A percentile compares a stretch with the other conserved stretches of the same genome.
Evolutionary conservation across 2,113 vertebrate species (phyloP).

Genomic region (Fulmarus glacialis): DNA sequence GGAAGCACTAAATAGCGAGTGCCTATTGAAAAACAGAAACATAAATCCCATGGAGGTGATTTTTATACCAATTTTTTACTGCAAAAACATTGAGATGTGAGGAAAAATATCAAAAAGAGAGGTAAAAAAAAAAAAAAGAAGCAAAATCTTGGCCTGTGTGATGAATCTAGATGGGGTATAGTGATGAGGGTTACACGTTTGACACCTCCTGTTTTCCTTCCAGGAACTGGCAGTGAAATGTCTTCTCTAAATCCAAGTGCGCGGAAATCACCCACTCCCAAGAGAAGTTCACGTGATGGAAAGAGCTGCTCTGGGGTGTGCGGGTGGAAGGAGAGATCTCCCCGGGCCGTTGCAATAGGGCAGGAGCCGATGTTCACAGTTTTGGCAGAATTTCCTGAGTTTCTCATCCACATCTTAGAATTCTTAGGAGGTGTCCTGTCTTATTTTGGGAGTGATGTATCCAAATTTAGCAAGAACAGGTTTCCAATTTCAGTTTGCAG

Average conservation of each 20-base stretch:
- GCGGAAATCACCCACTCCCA: background rate
- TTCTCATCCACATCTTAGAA: background rate
- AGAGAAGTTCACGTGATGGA: rapidly evolving
- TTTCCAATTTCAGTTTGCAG: background rate
- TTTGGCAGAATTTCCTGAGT: background rate
- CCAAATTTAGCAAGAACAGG: background rate
- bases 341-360: rapidly evolving
- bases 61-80: background rate
- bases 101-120: background rate
- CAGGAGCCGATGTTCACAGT: background rate
- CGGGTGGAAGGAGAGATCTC: background rate
- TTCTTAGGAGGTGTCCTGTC: background rate
- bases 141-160: background rate
- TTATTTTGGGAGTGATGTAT: background rate
- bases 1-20: background rate
- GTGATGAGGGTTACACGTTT: background rate
- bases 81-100: background rate
- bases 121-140: background rate
- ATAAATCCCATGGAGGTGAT: background rate
- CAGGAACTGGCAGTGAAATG: background rate
- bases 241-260: background rate
- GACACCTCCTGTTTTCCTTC: background rate
- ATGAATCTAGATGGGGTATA: background rate
- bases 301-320: rapidly evolving
- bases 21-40: background rate